A percentile compares a stretch with the other conserved stretches of the same genome.
Evolutionary conservation across 2,113 vertebrate species (phyloP).

Genomic region (Nothocercus julius): DNA sequence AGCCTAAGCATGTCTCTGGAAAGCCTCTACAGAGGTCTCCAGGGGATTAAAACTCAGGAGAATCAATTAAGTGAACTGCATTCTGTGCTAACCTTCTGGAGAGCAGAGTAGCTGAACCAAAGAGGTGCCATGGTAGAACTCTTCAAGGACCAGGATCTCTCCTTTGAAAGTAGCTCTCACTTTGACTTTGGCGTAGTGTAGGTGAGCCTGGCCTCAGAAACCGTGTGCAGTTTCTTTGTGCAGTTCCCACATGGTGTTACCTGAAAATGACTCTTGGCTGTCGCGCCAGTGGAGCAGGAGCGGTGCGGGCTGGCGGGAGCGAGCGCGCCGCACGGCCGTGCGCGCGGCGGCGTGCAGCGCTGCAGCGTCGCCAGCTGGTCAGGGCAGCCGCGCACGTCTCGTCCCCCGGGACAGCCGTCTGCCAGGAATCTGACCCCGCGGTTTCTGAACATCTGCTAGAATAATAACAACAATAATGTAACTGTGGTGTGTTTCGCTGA

Average conservation of each 20-base stretch:
- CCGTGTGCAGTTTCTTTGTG: background rate
- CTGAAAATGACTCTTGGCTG: background rate
- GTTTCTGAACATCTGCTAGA: background rate
- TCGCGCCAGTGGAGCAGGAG: background rate
- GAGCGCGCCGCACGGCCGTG: background rate
- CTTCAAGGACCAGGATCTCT: background rate
- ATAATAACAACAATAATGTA: background rate
- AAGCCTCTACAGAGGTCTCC: background rate
- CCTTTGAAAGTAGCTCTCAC: background rate
- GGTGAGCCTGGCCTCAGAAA: background rate
- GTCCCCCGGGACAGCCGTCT: background rate
- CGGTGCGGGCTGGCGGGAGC: background rate
- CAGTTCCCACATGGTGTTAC: rapidly evolving
- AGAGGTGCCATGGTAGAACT: background rate
- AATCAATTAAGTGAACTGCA: background rate
- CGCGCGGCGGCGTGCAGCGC: background rate
- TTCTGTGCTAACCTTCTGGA: background rate
- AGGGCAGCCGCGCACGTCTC: background rate
- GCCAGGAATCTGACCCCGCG: background rate
- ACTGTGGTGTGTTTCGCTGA: background rate
- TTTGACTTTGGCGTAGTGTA: background rate
- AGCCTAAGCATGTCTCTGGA: background rate
- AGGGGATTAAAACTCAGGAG: background rate
- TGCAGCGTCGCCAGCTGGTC: background rate
- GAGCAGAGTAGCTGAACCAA: background rate